Percentiles rank a stretch among this genome's conserved stretches.
Evolutionary conservation across 1,140 invertebrate species (phyloP).

Genomic region (Zaprionus inermis): DNA sequence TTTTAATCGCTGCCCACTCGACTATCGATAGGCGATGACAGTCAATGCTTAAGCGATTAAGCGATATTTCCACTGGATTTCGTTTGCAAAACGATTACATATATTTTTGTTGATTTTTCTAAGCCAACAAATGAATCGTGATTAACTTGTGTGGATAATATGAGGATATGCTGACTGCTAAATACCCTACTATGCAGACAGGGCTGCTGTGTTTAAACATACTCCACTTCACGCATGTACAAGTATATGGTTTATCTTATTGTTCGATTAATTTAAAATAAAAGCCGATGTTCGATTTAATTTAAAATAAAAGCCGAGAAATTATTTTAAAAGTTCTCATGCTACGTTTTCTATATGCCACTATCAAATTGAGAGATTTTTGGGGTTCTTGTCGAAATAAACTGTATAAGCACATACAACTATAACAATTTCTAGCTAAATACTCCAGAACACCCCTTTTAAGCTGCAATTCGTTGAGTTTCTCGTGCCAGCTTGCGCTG

Average conservation of each 20-base stretch:
- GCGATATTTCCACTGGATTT: constrained; percentile 1
- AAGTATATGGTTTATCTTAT: no score
- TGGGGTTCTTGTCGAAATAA: no score
- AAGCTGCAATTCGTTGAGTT: background rate
- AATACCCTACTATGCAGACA: background rate
- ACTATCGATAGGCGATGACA: constrained; percentile 8
- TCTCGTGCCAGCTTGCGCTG: background rate
- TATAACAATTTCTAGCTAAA: no score
- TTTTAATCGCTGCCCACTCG: background rate
- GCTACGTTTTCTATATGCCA: no score
- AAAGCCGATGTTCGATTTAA: no score
- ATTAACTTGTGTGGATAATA: background rate
- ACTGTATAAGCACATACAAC: no score
- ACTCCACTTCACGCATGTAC: no score
- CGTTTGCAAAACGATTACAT: background rate
- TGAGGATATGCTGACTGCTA: background rate
- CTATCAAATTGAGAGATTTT: no score
- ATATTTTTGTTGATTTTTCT: constrained; percentile 2
- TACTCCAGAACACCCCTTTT: background rate
- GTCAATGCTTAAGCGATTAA: background rate
- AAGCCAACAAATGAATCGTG: background rate
- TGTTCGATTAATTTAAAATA: no score
- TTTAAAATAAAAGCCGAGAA: no score
- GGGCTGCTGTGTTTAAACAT: no score
- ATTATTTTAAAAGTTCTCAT: no score